Evolutionary conservation across 2,797 vertebrate species (phyloP), one percentile per base, ranked within the genome.

Genomic region (Miichthys miiuy): DNA sequence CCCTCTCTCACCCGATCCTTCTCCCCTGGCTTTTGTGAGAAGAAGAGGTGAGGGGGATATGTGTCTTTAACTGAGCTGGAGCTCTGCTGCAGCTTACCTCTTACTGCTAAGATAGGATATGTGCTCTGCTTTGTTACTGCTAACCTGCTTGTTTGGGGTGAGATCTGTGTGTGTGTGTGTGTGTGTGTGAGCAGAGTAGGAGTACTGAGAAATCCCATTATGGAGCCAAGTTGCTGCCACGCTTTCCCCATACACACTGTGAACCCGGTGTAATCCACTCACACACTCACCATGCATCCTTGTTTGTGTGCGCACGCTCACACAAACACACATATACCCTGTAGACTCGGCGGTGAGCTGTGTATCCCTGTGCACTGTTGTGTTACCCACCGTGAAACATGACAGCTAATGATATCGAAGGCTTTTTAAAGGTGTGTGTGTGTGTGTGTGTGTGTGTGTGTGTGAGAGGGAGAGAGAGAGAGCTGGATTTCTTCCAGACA

Each of bases 391-490:
- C 85, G 90, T 92, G 92, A 94, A 93, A 94, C 93, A 95, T 95
- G 93, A 94, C 94, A 94, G 93, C 93, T 95, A 95, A 95, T 94
- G 93, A 94, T 92, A 94, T 90, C 87, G 88, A 87, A 90, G 80
- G 82, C 85, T 90, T 89, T 89, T 84, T 90, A 80, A 89, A 91
- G 86, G 88, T 90, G 81, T 84, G 83, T 86, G 10, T 83, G 70
- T 85, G 82, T 56, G 79, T 41, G 41, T 23, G 78, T 21, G 57
- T 16, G 69, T 11, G 58, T 1, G 25, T 25, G 44, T 27, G 80
- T 23, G 57, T 13, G 69, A 11, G 58, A n/a, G n/a, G 0, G 69
- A 27, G 67, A 25, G 70, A 56, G 75, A 44, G 64, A 27, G 79
- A 68, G 78, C 71, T 85, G 89, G 82, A 89, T 88, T 89, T 76